These are phyloP conservation scores for Teleopsis dalmanni DNA, from an alignment of 1,140 invertebrate species.

Conservation along the genomic window DNA sequence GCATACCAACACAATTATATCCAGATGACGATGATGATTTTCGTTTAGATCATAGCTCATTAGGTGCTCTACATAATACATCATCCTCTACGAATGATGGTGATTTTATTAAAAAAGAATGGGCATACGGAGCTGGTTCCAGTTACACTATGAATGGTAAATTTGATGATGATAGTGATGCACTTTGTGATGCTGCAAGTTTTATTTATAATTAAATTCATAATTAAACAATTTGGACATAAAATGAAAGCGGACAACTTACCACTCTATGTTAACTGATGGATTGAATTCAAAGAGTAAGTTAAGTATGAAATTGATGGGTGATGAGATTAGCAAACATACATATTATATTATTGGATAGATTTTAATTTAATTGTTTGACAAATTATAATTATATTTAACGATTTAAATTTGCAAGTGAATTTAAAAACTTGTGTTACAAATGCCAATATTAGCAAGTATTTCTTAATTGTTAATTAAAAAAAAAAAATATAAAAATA, in stretches of 20 bases:
- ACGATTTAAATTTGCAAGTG: too few relatives aligned
- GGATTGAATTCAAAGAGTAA: neutral
- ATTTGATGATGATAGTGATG: slow-evolving; percentile 42
- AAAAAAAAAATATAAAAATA: slow-evolving; percentile 4
- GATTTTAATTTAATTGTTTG: too few relatives aligned
- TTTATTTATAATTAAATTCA: slow-evolving; percentile 43
- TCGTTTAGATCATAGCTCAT: slow-evolving; percentile 37
- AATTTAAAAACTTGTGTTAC: too few relatives aligned
- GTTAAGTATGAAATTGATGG: too few relatives aligned
- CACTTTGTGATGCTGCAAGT: slow-evolving; percentile 38
- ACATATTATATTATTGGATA: too few relatives aligned
- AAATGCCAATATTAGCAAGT: slow-evolving; percentile 15
- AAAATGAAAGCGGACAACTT: neutral
- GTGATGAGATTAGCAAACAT: too few relatives aligned
- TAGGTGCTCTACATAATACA: slow-evolving; percentile 35
- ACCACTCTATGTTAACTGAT: neutral
- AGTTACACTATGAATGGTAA: slow-evolving; percentile 41
- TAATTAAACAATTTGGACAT: neutral
- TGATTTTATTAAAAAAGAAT: slow-evolving; percentile 42
- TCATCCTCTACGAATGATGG: slow-evolving; percentile 39
- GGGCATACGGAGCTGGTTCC: slow-evolving; percentile 36
- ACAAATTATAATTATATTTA: too few relatives aligned
- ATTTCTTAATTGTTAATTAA: slow-evolving; percentile 12
- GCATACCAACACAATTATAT: slow-evolving; percentile 39
- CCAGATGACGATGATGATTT: slow-evolving; percentile 41